Conservation (phyloP, 2,888 invertebrate genomes). For the Drepana falcataria region DNA sequence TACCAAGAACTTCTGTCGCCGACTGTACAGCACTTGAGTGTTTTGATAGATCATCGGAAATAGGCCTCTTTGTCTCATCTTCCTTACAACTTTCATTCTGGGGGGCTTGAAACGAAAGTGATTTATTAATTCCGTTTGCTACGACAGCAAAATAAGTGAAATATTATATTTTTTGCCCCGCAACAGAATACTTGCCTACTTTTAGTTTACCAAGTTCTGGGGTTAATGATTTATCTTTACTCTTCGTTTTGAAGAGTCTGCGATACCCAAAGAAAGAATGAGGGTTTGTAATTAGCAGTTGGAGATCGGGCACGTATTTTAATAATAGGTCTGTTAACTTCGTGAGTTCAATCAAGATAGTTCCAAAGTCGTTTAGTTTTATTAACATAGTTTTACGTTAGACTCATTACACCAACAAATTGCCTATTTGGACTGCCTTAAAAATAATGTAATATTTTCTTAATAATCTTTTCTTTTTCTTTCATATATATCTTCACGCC, state of each 20-base stretch:
- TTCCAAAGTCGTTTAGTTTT: no score
- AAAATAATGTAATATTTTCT: no score
- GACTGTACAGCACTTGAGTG: conserved; percentile 28
- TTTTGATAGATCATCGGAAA: conserved; percentile 52
- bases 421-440: no score
- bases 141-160: conserved; percentile 32
- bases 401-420: no score
- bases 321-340: background rate
- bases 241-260: background rate
- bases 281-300: background rate
- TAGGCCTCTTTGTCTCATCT: conserved; percentile 39
- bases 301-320: background rate
- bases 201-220: conserved; percentile 10
- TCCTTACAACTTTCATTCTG: conserved; percentile 31
- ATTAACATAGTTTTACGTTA: no score
- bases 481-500: no score
- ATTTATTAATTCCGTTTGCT: conserved; percentile 36
- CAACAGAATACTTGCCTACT: conserved; percentile 7
- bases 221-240: background rate
- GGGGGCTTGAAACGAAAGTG: conserved; percentile 27
- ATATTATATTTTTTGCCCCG: conserved; percentile 21
- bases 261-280: conserved; percentile 7
- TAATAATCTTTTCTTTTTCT: no score
- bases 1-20: conserved; percentile 21
- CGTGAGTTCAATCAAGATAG: no score